Base-by-base conservation (phyloP, 2,888 invertebrate genomes). In the Andricus quercusramuli region DNA sequence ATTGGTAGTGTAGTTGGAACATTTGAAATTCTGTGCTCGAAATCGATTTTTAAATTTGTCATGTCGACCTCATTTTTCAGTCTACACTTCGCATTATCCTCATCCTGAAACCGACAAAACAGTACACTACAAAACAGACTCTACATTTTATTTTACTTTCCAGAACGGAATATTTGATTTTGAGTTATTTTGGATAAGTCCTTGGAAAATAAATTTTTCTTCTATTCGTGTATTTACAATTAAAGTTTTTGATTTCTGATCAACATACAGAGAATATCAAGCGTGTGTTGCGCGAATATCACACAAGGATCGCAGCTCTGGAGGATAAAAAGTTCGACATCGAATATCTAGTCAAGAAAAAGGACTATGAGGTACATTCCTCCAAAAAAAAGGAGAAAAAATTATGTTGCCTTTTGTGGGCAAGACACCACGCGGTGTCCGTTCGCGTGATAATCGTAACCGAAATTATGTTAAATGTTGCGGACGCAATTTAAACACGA, bases 251-350 rank as follows among this genome's bases (percentile, higher is more conserved):
- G 84, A 85, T 89, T 86, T 85, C 84, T 86, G 79, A 84, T 84
- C 80, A 85, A 84, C 87, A 86, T 85, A 94, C 95, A 97, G 97
- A 97, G 93, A 94, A 95, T 93, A 89, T 97, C 94, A 96, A 94
- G 95, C 95, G 95, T 93, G 94, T 96, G 94, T 94, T 95, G 94
- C 96, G 96, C 95, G 96, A 96, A 92, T 97, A 98, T 95, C 96
- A 99, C 95, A 95, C 95, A 92, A 96, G 97, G 95, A 97, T 99
- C 95, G 94, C 93, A 93, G 94, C 94, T 90, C 96, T 99, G 95
- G 99, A 99, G 95, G 97, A 97, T 92, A 95, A 96, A 94, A 99
- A 99, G 95, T 99, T 97, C 95, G 99, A 99, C 96, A 96, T 99
- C 96, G 99, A 99, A 95, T 97, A 97, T 95, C 95, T 97, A 95